phyloP scores from a whole-genome alignment of 2,113 vertebrate genomes.

The Zosterops japonicus region DNA sequence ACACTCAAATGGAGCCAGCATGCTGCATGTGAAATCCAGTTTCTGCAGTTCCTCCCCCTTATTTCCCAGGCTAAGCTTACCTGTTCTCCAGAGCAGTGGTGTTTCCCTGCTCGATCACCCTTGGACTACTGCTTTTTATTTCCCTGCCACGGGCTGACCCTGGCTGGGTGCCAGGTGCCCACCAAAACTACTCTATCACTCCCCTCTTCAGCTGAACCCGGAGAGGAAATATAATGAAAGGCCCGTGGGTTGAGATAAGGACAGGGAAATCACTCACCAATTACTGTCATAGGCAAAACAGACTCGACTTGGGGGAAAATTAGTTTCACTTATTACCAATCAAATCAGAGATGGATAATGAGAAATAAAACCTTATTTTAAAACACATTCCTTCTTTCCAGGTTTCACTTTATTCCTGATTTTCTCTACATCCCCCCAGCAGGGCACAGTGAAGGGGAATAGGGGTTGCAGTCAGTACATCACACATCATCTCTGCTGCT shows the following conservation, averaged over 20 bases:
- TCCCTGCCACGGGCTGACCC: background rate
- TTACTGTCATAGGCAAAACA: background rate
- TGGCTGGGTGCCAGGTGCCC: background rate
- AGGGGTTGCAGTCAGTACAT: background rate
- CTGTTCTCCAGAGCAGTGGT: background rate
- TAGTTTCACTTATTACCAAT: background rate
- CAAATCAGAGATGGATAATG: background rate
- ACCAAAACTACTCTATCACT: background rate
- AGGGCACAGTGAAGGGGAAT: background rate
- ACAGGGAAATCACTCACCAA: background rate
- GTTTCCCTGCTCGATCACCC: background rate
- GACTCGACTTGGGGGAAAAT: background rate
- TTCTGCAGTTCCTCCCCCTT: slow-evolving; percentile 5
- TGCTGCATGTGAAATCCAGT: background rate
- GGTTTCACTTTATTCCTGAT: background rate
- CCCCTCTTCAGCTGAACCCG: background rate
- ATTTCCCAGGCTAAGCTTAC: slow-evolving; percentile 35
- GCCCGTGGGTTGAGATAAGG: rapidly evolving
- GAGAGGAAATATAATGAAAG: background rate
- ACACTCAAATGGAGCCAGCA: background rate
- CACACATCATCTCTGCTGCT: background rate
- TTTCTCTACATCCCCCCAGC: background rate
- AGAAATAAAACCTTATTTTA: background rate
- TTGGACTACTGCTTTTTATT: background rate
- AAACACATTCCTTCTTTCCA: background rate